Conservation (phyloP, 1,140 invertebrate genomes). For the Lethrus apterus region DNA sequence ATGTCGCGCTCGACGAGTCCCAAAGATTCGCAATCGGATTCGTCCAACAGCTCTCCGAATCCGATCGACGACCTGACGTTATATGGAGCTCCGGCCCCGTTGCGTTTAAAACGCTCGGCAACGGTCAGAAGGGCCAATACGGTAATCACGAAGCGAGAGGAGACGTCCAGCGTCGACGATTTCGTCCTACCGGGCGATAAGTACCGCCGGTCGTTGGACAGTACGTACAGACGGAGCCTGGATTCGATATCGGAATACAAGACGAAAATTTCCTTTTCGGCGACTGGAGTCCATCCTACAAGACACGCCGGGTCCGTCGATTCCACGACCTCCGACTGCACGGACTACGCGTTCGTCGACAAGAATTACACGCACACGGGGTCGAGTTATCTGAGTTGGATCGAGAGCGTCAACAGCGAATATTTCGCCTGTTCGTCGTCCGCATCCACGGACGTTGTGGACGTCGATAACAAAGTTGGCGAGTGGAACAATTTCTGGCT, state of each 20-base stretch:
- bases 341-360: slow-evolving; percentile 28
- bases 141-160: slow-evolving; percentile 11
- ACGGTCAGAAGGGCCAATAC: slow-evolving; percentile 29
- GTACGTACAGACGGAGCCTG: slow-evolving; percentile 34
- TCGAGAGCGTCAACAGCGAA: slow-evolving; percentile 37
- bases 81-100: slow-evolving; percentile 22
- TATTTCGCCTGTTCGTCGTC: slow-evolving; percentile 23
- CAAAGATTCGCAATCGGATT: slow-evolving; percentile 30
- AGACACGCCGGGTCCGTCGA: slow-evolving; percentile 25
- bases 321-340: slow-evolving; percentile 31
- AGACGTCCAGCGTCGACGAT: slow-evolving; percentile 11
- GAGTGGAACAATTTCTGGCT: slow-evolving; percentile 42
- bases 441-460: slow-evolving; percentile 18
- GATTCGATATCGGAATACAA: slow-evolving; percentile 39
- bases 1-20: slow-evolving; percentile 27
- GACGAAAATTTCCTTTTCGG: slow-evolving; percentile 31
- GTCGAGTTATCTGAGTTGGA: slow-evolving; percentile 38
- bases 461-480: slow-evolving; percentile 37
- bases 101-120: slow-evolving; percentile 27
- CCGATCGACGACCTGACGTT: slow-evolving; percentile 21
- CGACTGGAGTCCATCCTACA: slow-evolving; percentile 20
- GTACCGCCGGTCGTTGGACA: slow-evolving; percentile 32
- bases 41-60: slow-evolving; percentile 31
- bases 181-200: slow-evolving; percentile 15
- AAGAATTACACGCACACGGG: slow-evolving; percentile 26